Base-by-base conservation (phyloP, 2,888 invertebrate species). In the Nematopogon swammerdamellus region DNA sequence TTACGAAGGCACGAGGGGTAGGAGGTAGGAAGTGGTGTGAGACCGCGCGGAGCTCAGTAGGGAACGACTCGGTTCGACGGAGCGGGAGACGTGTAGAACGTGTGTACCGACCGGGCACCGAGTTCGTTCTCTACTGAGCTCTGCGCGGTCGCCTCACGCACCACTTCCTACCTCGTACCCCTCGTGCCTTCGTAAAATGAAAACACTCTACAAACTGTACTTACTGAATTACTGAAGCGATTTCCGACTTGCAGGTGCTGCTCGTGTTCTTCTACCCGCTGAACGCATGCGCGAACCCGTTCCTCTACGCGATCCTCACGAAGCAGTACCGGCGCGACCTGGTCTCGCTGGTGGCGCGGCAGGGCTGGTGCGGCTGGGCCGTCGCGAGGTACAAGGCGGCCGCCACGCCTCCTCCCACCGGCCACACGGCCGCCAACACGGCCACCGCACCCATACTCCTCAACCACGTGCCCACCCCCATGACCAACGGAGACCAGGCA, bases 271-370 rank as follows among this genome's bases (percentile, higher is more conserved):
- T 95, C 64, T 92, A 95, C 64, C 95, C 95, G 0, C 72, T 96
- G 53, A 95, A 95, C 70, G 91, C 94, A 1, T 94, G 93, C 64
- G 92, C 95, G 42, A 95, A 96, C 72, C 95, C 95, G 0, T 95
- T 94, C 75, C 74, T 96, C 2, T 96, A 95, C 68, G 95, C 93
- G 17, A 91, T 95, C 57, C 79, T 94, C 62, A 95, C 95, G 6
- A 87, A 92, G 54, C 93, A 93, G 68, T 94, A 92, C 63, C 82
- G 92, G 44, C 82, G 86, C 57, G 93, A 95, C 65, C 77, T 91
- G 18, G 81, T 85, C 49, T 75, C 82, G 11, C 65, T 91, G 43
- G 70, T 91, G 47, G 83, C 87, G 2, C 84, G 86, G 75, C 90
- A 74, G 58, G 80, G 77, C 1, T 58, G 63, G 36, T 79, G 75